A percentile compares a stretch with the other conserved stretches of the same genome.
These are phyloP conservation scores for Drosophila quinaria DNA, from an alignment of 2,888 invertebrate species.

Conservation along the genomic window DNA sequence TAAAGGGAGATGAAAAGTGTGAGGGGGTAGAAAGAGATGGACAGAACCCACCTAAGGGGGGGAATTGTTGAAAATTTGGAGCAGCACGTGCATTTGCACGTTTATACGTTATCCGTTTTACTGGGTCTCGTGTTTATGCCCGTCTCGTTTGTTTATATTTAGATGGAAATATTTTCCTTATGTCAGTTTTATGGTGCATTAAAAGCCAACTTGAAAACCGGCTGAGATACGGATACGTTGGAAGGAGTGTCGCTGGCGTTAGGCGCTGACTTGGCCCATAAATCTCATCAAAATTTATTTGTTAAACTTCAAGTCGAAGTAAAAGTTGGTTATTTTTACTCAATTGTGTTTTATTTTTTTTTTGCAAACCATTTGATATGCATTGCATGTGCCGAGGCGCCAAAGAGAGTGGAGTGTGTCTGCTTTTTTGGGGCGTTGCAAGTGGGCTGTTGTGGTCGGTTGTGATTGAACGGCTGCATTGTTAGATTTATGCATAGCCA, in stretches of 20 bases:
- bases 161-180: constrained; percentile 73
- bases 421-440: constrained; percentile 36
- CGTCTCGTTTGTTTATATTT: constrained; percentile 73
- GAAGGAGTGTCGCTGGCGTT: constrained; percentile 35
- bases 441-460: constrained; percentile 31
- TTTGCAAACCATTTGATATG: constrained; percentile 65
- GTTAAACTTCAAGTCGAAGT: constrained; percentile 61
- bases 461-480: constrained; percentile 72
- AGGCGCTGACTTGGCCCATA: constrained; percentile 60
- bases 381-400: constrained; percentile 66
- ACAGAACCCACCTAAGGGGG: constrained; percentile 13
- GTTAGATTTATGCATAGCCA: constrained; percentile 67
- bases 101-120: constrained; percentile 52
- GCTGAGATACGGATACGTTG: constrained; percentile 23
- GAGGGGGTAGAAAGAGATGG: not conserved
- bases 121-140: constrained; percentile 19
- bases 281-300: constrained; percentile 77
- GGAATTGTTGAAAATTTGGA: constrained; percentile 56
- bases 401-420: constrained; percentile 33
- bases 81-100: constrained; percentile 80
- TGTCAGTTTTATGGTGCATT: constrained; percentile 66
- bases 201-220: constrained; percentile 61
- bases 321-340: constrained; percentile 19
- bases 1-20: not conserved
- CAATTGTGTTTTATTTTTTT: constrained; percentile 11